phyloP scores from a whole-genome alignment of 2,888 invertebrate genomes.

The Petrolisthes cinctipes region DNA sequence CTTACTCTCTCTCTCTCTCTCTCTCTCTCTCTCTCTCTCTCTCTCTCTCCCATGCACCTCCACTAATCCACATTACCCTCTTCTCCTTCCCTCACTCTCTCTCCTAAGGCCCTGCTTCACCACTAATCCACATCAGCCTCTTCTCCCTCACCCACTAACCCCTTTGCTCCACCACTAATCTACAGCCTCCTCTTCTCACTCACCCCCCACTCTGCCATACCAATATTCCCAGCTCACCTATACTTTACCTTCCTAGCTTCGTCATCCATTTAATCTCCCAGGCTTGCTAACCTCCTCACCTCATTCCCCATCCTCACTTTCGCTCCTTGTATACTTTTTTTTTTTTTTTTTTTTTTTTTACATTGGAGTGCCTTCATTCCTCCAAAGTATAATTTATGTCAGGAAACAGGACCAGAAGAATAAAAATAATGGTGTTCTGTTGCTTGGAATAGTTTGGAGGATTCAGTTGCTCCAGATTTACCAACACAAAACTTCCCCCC shows the following conservation, averaged over 20 bases:
- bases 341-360: too few species aligned
- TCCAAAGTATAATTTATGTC: too few species aligned
- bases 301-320: too few species aligned
- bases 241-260: background rate
- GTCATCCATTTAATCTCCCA: background rate
- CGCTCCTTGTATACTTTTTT: too few species aligned
- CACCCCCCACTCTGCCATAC: background rate
- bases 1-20: background rate
- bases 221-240: background rate
- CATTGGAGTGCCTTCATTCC: too few species aligned
- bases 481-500: too few species aligned
- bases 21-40: conserved; percentile 5
- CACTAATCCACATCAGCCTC: background rate
- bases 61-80: conserved; percentile 9
- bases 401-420: too few species aligned
- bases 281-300: too few species aligned
- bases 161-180: background rate
- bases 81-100: background rate
- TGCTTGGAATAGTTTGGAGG: too few species aligned
- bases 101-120: conserved; percentile 1
- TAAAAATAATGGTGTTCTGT: too few species aligned
- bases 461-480: too few species aligned
- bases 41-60: background rate
- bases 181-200: background rate
- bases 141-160: background rate